These are phyloP conservation scores for Acropternis orthonyx DNA, from an alignment of 2,797 vertebrate genomes.

Conservation along the genomic window DNA sequence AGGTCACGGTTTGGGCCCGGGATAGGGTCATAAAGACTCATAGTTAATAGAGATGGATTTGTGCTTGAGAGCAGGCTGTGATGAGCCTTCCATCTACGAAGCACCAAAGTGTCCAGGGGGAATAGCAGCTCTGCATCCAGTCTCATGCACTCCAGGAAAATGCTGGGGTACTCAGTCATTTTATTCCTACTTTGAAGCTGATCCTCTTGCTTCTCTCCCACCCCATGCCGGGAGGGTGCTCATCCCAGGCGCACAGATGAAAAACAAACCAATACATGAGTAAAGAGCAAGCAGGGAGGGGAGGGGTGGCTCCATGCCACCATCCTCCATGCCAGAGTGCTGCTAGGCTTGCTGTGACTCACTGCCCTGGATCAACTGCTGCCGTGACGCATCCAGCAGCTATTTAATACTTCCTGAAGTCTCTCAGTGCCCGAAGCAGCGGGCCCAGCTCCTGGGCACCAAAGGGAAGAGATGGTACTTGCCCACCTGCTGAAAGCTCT, in stretches of 20 bases:
- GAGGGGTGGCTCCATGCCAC: neutral
- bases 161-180: neutral
- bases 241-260: neutral
- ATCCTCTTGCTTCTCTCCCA: neutral
- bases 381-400: neutral
- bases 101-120: neutral
- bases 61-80: neutral
- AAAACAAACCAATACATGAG: neutral
- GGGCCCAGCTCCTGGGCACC: neutral
- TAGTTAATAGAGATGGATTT: neutral
- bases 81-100: neutral
- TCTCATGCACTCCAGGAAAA: neutral
- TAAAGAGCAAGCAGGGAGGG: neutral
- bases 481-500: neutral
- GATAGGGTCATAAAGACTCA: neutral
- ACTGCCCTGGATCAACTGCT: neutral
- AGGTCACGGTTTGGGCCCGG: neutral
- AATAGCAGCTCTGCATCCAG: neutral
- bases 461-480: neutral
- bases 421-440: neutral
- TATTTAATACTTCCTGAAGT: conserved; percentile 10
- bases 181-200: neutral
- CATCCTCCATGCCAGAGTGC: neutral
- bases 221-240: neutral
- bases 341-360: conserved; percentile 1